phyloP scores from a whole-genome alignment of 2,113 vertebrate genomes.

The Lepus timidus region DNA sequence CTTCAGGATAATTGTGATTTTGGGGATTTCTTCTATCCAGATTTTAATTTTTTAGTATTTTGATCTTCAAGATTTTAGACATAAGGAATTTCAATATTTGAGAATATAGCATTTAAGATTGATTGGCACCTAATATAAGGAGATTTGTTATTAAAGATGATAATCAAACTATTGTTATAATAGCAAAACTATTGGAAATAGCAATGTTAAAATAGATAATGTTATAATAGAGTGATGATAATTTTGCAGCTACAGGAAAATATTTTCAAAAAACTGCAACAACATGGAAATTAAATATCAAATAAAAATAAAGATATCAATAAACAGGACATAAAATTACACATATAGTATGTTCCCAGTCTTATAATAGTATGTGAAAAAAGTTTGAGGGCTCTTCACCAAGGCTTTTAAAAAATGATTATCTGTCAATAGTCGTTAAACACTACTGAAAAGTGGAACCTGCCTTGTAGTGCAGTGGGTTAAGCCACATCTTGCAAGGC shows the following conservation, averaged over 20 bases:
- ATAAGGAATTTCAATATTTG: no score
- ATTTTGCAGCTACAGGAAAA: neutral
- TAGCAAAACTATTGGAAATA: neutral
- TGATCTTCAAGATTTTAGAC: no score
- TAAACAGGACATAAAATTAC: neutral
- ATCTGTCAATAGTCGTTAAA: neutral
- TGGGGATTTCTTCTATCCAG: no score
- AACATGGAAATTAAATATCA: neutral
- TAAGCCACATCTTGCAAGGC: no score
- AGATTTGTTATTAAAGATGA: neutral
- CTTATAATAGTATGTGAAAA: neutral
- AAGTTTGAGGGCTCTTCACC: neutral
- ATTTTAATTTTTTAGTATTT: no score
- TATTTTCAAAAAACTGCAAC: constrained; percentile 6
- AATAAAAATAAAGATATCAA: constrained; percentile 44
- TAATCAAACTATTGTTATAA: neutral
- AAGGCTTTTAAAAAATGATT: constrained; percentile 13
- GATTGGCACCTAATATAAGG: neutral
- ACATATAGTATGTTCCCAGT: neutral
- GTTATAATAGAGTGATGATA: neutral
- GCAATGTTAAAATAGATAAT: neutral
- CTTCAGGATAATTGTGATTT: no score
- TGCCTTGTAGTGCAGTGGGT: no score
- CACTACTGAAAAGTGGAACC: no score
- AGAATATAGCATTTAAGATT: no score